phyloP scores from a whole-genome alignment of 2,888 invertebrate species.

The Microchrysa polita region DNA sequence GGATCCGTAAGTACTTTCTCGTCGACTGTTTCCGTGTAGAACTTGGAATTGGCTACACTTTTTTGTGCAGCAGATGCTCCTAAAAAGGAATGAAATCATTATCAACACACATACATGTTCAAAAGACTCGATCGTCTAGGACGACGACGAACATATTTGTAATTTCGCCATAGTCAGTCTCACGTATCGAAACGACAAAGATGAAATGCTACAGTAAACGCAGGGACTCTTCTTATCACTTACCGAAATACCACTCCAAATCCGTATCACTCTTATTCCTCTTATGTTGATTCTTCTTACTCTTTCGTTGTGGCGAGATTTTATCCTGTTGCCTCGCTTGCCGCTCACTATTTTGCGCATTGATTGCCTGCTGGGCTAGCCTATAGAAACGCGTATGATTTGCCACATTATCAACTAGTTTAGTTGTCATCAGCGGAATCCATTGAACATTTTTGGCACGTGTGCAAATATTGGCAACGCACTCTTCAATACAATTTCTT shows the following conservation, averaged over 20 bases:
- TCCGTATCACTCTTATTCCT: conserved; percentile 81
- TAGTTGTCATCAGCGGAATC: conserved; percentile 52
- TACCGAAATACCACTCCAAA: conserved; percentile 72
- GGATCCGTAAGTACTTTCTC: conserved; percentile 51
- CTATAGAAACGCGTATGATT: conserved; percentile 51
- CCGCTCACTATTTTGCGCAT: conserved; percentile 38
- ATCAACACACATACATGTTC: neutral
- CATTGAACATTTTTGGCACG: conserved; percentile 52
- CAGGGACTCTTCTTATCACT: conserved; percentile 24
- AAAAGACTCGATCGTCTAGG: neutral
- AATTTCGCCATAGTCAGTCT: neutral
- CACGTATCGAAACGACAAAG: neutral
- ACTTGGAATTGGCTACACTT: conserved; percentile 53
- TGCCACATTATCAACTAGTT: conserved; percentile 52
- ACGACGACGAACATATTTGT: neutral
- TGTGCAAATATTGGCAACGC: conserved; percentile 51
- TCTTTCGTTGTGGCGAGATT: conserved; percentile 57
- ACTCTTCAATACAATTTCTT: conserved; percentile 52
- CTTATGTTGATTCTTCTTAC: conserved; percentile 68
- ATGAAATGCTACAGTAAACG: too few relatives aligned
- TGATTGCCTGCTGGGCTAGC: conserved; percentile 50
- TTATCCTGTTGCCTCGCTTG: conserved; percentile 56
- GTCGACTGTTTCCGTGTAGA: conserved; percentile 50
- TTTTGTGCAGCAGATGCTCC: conserved; percentile 46
- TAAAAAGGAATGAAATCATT: conserved; percentile 10